Evolutionary conservation across 2,113 vertebrate species (phyloP).

Genomic region (Galeopterus variegatus): DNA sequence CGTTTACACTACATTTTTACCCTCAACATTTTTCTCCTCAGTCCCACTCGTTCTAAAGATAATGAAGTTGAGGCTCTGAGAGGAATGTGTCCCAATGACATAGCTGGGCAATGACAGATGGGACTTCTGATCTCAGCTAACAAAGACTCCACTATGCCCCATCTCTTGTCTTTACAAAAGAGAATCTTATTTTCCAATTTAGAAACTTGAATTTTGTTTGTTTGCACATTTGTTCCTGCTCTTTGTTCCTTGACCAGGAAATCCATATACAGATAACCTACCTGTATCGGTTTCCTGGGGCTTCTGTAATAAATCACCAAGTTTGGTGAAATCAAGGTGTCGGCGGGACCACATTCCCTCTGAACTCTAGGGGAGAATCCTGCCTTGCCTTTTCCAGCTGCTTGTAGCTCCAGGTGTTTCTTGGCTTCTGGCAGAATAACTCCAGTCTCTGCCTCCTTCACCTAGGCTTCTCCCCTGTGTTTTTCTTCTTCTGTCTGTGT

Average conservation of each 20-base stretch:
- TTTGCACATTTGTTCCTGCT: conserved; percentile 9
- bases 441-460: not conserved
- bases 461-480: not conserved
- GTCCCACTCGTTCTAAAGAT: not conserved
- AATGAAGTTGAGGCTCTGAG: not conserved
- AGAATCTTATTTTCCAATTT: not conserved
- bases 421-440: not conserved
- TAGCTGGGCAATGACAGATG: not conserved
- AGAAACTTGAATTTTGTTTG: conserved; percentile 21
- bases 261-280: not conserved
- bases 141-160: not conserved
- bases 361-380: not conserved
- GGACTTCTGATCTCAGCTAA: not conserved
- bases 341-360: not conserved
- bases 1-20: not conserved
- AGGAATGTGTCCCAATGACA: not conserved
- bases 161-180: not conserved
- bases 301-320: not conserved
- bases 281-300: not conserved
- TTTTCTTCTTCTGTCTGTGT: not conserved
- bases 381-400: not conserved
- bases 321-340: not conserved
- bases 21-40: not conserved
- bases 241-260: not conserved
- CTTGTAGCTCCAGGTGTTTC: not conserved